Evolutionary conservation across 2,888 invertebrate genomes (phyloP).

Genomic region (Trachelus iudaicus): DNA sequence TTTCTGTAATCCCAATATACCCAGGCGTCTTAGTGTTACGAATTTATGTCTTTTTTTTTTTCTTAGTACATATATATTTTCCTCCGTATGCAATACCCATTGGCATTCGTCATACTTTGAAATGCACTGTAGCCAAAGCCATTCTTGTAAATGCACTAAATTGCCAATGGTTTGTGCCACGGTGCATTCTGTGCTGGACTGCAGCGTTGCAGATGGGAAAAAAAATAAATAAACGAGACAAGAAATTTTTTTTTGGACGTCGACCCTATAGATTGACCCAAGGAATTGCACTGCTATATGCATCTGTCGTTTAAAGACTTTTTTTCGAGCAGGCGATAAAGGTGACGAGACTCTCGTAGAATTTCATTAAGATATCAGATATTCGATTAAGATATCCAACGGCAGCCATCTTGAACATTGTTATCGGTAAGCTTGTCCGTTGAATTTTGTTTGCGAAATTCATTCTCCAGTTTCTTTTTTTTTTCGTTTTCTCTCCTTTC

Average conservation of each 20-base stretch:
- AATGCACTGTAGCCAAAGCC: neutral
- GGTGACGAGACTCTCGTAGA: neutral
- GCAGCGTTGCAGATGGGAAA: neutral
- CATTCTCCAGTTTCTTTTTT: neutral
- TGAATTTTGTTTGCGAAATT: neutral
- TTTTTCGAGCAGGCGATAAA: neutral
- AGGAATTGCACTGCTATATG: neutral
- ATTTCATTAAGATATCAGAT: constrained; percentile 33
- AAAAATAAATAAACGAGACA: neutral
- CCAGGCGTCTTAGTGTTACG: neutral
- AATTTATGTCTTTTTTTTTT: neutral
- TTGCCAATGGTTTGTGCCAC: constrained; percentile 1
- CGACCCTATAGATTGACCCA: neutral
- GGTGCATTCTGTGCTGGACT: neutral
- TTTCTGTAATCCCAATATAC: neutral
- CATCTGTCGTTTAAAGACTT: neutral
- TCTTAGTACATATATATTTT: neutral
- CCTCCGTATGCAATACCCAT: neutral
- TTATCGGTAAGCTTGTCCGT: neutral
- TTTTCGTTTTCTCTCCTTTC: neutral
- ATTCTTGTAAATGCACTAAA: constrained; percentile 2
- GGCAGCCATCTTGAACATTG: neutral
- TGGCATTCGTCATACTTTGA: neutral
- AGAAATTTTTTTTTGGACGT: neutral
- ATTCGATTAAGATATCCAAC: constrained; percentile 28